Percentiles rank a stretch among this genome's conserved stretches.
phyloP scores from a whole-genome alignment of 2,113 vertebrate species.

The Dromiciops gliroides region DNA sequence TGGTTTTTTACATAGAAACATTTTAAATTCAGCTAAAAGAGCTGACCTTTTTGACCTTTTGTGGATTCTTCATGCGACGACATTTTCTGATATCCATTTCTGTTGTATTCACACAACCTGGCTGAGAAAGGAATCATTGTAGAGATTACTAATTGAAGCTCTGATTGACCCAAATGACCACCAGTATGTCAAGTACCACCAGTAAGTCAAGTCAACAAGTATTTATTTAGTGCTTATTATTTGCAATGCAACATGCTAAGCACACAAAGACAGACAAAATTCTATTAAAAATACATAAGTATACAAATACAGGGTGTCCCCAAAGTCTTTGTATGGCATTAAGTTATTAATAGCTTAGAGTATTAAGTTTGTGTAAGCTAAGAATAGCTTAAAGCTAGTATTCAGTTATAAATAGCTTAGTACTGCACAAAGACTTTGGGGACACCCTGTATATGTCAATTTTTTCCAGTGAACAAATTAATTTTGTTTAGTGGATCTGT shows the following conservation, averaged over 20 bases:
- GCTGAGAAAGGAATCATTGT: constrained; percentile 82
- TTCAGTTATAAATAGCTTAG: background rate
- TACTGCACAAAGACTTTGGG: background rate
- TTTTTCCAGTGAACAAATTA: background rate
- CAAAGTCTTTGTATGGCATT: background rate
- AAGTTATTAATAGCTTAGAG: background rate
- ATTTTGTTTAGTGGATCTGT: background rate
- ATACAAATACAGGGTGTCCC: background rate
- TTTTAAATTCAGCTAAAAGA: constrained; percentile 41
- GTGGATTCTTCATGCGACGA: constrained; percentile 95
- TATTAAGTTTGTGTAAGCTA: background rate
- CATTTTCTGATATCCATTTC: constrained; percentile 99
- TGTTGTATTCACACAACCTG: constrained; percentile 97
- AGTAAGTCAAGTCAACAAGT: background rate
- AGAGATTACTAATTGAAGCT: constrained; percentile 60
- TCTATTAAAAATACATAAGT: background rate
- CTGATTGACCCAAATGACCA: background rate
- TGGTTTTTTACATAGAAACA: background rate
- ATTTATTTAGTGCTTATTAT: background rate
- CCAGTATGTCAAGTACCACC: background rate
- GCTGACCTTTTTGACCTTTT: constrained; percentile 95
- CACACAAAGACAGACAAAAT: background rate
- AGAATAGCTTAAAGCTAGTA: background rate
- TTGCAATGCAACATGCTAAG: background rate
- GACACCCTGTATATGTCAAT: background rate